Evolutionary conservation across 2,888 invertebrate genomes (phyloP).

Genomic region (Calephelis perditalis): DNA sequence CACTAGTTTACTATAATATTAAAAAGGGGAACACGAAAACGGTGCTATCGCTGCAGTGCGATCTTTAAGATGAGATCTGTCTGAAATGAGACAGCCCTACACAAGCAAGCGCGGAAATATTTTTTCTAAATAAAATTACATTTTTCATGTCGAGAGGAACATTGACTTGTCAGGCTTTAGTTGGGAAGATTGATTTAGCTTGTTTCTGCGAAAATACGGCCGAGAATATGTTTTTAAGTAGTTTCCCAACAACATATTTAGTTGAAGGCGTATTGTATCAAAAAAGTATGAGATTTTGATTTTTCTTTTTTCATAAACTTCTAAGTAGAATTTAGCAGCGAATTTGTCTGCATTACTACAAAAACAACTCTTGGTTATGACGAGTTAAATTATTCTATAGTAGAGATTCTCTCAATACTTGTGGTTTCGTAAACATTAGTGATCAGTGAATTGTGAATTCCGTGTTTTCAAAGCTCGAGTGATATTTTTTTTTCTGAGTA

Average conservation of each 20-base stretch:
- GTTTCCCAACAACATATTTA: constrained; percentile 11
- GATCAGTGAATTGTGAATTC: too few relatives aligned
- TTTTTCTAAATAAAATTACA: constrained; percentile 13
- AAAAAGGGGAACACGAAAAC: too few relatives aligned
- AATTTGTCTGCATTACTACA: too few relatives aligned
- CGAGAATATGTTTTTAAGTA: constrained; percentile 12
- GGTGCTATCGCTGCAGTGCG: neutral
- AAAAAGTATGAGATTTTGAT: neutral
- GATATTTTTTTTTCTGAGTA: too few relatives aligned
- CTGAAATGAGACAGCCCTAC: neutral
- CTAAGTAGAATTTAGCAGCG: neutral
- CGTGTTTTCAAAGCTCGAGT: too few relatives aligned
- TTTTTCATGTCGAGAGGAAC: constrained; percentile 13
- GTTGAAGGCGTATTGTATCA: constrained; percentile 8
- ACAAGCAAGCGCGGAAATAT: constrained; percentile 8
- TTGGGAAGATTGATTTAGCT: constrained; percentile 12
- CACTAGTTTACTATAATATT: too few relatives aligned
- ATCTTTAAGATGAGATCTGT: too few relatives aligned
- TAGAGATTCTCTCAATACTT: too few relatives aligned
- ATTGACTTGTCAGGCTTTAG: constrained; percentile 13
- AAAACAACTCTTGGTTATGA: too few relatives aligned
- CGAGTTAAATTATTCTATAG: too few relatives aligned
- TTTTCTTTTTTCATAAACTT: neutral
- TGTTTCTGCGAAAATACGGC: constrained; percentile 9
- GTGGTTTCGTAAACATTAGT: too few relatives aligned